Percentiles rank a stretch among this genome's conserved stretches.
These are phyloP conservation scores for Caenorhabditis inopinata DNA, from an alignment of 1,140 invertebrate species.

Conservation along the genomic window DNA sequence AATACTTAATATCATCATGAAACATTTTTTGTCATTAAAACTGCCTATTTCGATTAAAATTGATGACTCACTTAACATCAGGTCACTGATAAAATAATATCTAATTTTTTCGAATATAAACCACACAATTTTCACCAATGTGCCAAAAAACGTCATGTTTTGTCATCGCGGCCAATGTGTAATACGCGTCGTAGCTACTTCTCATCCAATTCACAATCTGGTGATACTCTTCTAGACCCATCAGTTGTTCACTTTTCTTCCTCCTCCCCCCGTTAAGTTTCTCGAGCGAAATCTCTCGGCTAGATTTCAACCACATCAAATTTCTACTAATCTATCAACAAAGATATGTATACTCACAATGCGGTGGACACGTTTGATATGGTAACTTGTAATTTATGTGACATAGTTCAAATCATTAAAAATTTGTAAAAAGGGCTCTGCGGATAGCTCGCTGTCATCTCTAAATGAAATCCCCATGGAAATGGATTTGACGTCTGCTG, in stretches of 20 bases:
- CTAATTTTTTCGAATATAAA: not conserved
- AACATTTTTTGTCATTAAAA: too few species aligned
- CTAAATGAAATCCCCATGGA: conserved; percentile 52
- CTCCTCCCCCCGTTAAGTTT: not conserved
- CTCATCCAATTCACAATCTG: conserved; percentile 28
- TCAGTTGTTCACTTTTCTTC: conserved; percentile 17
- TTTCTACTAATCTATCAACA: not conserved
- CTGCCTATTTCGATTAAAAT: too few species aligned
- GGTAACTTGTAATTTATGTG: not conserved
- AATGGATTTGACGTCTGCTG: conserved; percentile 51
- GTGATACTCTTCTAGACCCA: conserved; percentile 21
- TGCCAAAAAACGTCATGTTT: conserved; percentile 31
- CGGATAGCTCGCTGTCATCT: conserved; percentile 36
- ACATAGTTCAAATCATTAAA: not conserved
- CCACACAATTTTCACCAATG: not conserved
- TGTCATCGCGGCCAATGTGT: not conserved
- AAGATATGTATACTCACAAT: conserved; percentile 15
- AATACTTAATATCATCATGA: too few species aligned
- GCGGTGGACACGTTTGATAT: conserved; percentile 9
- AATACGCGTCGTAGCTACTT: not conserved
- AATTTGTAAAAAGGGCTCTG: not conserved
- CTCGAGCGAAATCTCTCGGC: not conserved
- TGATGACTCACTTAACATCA: too few species aligned
- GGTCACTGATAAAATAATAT: too few species aligned
- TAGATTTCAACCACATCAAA: conserved; percentile 8